Percentiles rank a stretch among this genome's conserved stretches.
These are phyloP conservation scores for Ophioninae sp. DNA, from an alignment of 2,888 invertebrate genomes.

Conservation along the genomic window DNA sequence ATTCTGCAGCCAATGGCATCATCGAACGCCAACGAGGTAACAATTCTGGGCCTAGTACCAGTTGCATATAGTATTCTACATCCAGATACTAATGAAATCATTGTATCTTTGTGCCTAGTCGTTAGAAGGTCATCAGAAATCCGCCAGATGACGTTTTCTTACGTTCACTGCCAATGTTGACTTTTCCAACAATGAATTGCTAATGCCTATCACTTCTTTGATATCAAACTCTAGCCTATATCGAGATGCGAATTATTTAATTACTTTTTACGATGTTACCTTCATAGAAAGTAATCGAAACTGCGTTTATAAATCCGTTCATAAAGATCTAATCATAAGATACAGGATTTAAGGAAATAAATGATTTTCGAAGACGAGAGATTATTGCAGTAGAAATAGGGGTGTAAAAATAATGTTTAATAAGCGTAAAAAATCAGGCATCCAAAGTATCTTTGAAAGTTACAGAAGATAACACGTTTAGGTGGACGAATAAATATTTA, in stretches of 20 bases:
- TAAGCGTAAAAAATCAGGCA: constrained; percentile 17
- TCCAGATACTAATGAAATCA: background rate
- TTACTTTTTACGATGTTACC: background rate
- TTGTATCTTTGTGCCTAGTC: background rate
- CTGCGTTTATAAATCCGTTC: background rate
- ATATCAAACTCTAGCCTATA: background rate
- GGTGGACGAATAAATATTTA: background rate
- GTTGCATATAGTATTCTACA: background rate
- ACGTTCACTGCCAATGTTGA: background rate
- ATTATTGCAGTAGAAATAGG: constrained; percentile 29
- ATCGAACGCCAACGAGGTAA: background rate
- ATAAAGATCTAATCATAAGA: background rate
- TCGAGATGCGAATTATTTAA: constrained; percentile 12
- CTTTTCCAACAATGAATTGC: background rate
- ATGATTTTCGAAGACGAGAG: constrained; percentile 15
- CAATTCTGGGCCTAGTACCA: background rate
- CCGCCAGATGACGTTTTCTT: background rate
- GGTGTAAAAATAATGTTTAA: constrained; percentile 29
- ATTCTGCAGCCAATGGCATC: background rate
- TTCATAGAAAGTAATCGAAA: constrained; percentile 29
- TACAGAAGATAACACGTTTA: constrained; percentile 2
- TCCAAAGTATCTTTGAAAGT: constrained; percentile 23
- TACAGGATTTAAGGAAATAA: background rate
- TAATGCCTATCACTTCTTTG: background rate
- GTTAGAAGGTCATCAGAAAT: background rate